A percentile compares a stretch with the other conserved stretches of the same genome.
These are phyloP conservation scores for Mantis religiosa DNA, from an alignment of 2,888 invertebrate species.

Conservation along the genomic window DNA sequence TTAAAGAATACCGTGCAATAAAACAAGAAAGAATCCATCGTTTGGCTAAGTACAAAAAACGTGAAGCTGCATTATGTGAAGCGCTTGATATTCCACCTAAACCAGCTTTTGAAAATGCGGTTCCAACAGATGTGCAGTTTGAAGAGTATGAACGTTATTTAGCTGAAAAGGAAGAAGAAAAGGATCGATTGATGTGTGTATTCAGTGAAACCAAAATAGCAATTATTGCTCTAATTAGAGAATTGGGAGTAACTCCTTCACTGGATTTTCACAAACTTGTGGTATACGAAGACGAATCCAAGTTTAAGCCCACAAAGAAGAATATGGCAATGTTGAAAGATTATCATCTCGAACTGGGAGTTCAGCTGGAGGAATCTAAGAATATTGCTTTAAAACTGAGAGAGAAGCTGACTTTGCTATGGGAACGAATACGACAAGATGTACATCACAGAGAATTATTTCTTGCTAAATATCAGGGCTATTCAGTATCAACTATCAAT, in stretches of 20 bases:
- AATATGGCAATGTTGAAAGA: conserved; percentile 55
- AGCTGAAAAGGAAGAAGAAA: background rate
- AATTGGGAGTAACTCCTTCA: conserved; percentile 34
- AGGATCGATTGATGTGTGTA: background rate
- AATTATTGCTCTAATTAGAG: background rate
- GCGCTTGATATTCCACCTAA: background rate
- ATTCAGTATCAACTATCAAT: conserved; percentile 52
- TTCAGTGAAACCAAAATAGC: background rate
- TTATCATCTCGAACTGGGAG: conserved; percentile 53
- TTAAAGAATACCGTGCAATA: too few relatives aligned
- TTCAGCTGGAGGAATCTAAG: conserved; percentile 55
- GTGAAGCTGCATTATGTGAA: background rate
- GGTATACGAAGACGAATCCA: conserved; percentile 41
- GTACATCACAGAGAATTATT: conserved; percentile 60
- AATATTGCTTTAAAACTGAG: conserved; percentile 57
- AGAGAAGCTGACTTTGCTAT: conserved; percentile 59
- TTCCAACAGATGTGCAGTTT: background rate
- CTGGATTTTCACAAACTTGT: conserved; percentile 44
- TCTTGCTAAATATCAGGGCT: conserved; percentile 57
- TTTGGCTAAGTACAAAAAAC: too few relatives aligned
- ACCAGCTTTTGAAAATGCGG: background rate
- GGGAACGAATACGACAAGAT: conserved; percentile 71
- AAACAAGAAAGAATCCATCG: too few relatives aligned
- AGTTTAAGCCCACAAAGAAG: conserved; percentile 55
- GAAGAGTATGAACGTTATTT: background rate